Conservation (phyloP, 2,797 vertebrate genomes). For the Schizopygopsis pylzovi region DNA sequence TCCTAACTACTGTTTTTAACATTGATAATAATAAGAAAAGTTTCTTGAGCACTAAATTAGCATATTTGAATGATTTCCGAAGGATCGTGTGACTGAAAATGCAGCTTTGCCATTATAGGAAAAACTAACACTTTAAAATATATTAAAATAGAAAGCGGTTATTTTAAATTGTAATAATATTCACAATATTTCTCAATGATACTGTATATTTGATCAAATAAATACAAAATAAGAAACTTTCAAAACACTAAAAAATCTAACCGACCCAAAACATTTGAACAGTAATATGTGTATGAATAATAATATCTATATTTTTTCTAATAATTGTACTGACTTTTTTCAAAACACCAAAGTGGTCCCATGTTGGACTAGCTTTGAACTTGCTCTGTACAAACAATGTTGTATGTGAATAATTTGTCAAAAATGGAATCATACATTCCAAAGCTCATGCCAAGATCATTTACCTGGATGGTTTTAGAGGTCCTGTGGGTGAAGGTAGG, state of each 20-base stretch:
- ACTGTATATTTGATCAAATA: neutral
- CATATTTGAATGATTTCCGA: neutral
- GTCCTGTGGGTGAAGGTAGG: constrained; percentile 69
- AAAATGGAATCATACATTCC: neutral
- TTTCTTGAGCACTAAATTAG: too few species aligned
- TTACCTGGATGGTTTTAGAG: constrained; percentile 80
- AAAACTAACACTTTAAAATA: neutral
- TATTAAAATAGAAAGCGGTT: too few species aligned
- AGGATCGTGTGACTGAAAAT: neutral
- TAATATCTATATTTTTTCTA: neutral
- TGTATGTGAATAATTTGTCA: neutral
- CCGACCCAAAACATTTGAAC: neutral
- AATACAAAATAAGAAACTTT: neutral
- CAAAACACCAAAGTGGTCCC: neutral
- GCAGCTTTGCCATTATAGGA: neutral
- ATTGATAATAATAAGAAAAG: too few species aligned
- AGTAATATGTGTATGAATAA: neutral
- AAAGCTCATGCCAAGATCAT: neutral
- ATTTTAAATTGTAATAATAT: neutral
- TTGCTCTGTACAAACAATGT: neutral
- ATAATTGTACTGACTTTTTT: neutral
- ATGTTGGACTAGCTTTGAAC: neutral
- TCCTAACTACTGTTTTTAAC: too few species aligned
- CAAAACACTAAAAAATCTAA: neutral
- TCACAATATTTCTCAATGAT: too few species aligned